These are phyloP conservation scores for Hycleus cichorii DNA, from an alignment of 1,140 invertebrate species.

Conservation along the genomic window DNA sequence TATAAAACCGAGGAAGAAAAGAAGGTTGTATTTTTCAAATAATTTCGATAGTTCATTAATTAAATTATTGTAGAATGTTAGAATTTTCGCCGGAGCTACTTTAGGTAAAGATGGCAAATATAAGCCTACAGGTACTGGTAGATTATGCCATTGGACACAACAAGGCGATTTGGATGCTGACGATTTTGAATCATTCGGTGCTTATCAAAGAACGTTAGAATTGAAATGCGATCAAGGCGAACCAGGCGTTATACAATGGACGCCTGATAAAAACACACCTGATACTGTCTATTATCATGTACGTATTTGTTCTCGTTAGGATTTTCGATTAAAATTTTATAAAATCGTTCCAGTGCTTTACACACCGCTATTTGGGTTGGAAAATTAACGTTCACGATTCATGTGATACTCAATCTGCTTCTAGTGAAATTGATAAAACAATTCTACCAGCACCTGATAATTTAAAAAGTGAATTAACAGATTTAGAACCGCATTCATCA, in stretches of 20 bases:
- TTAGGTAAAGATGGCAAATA: constrained; percentile 57
- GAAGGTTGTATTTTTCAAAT: constrained; percentile 46
- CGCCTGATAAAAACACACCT: constrained; percentile 77
- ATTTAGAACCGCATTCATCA: constrained; percentile 53
- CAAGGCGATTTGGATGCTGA: constrained; percentile 64
- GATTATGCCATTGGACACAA: constrained; percentile 79
- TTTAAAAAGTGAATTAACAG: constrained; percentile 28
- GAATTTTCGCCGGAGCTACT: constrained; percentile 73
- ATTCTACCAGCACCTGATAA: constrained; percentile 36
- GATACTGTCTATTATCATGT: constrained; percentile 91
- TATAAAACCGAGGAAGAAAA: constrained; percentile 79
- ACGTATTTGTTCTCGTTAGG: constrained; percentile 16
- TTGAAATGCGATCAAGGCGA: constrained; percentile 76
- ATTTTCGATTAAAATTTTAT: not conserved
- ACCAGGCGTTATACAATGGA: constrained; percentile 81
- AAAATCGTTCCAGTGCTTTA: constrained; percentile 64
- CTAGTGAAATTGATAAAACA: constrained; percentile 51
- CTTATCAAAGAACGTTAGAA: constrained; percentile 76
- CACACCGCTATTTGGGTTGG: constrained; percentile 88
- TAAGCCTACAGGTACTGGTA: constrained; percentile 65
- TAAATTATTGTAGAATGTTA: constrained; percentile 53
- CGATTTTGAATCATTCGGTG: constrained; percentile 77
- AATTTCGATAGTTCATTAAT: not conserved
- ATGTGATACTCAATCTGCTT: constrained; percentile 54
- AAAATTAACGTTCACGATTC: constrained; percentile 85